phyloP scores from a whole-genome alignment of 35 echinoderm and acorn worm species.

The Apostichopus parvimensis region DNA sequence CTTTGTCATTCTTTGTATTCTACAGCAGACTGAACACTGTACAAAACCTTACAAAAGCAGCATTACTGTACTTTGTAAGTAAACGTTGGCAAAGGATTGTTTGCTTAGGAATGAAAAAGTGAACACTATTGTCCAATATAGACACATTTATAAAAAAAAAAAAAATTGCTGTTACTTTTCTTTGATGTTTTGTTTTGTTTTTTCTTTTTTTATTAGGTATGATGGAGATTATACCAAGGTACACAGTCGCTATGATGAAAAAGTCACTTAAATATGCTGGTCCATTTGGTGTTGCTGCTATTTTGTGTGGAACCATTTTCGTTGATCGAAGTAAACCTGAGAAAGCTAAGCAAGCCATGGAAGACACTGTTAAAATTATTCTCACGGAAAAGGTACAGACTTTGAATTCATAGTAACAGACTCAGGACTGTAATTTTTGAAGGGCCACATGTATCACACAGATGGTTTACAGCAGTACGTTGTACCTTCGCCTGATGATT shows the following conservation, averaged over 20 bases:
- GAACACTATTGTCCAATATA: too few species aligned
- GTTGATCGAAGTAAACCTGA: slow-evolving; percentile 64
- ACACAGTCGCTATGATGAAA: slow-evolving; percentile 78
- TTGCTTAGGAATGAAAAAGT: too few species aligned
- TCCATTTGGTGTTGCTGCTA: slow-evolving; percentile 68
- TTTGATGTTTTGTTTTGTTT: not conserved
- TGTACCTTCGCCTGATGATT: too few species aligned
- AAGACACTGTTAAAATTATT: slow-evolving; percentile 65
- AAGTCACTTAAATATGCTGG: slow-evolving; percentile 75
- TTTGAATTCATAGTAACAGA: too few species aligned
- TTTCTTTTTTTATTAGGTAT: slow-evolving; percentile 50
- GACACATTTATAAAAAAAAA: too few species aligned
- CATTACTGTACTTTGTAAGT: too few species aligned
- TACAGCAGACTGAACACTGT: not conserved
- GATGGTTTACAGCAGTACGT: too few species aligned
- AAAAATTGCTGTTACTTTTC: not conserved
- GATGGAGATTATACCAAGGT: slow-evolving; percentile 71
- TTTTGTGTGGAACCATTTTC: slow-evolving; percentile 72
- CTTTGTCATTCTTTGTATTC: too few species aligned
- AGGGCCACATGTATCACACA: too few species aligned
- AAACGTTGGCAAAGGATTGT: too few species aligned
- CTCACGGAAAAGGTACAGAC: slow-evolving; percentile 36
- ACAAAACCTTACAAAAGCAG: too few species aligned
- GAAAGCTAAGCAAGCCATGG: slow-evolving; percentile 65
- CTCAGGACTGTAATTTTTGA: too few species aligned